Base-by-base conservation (phyloP, 2,113 vertebrate species). In the Stigmatopora argus region DNA sequence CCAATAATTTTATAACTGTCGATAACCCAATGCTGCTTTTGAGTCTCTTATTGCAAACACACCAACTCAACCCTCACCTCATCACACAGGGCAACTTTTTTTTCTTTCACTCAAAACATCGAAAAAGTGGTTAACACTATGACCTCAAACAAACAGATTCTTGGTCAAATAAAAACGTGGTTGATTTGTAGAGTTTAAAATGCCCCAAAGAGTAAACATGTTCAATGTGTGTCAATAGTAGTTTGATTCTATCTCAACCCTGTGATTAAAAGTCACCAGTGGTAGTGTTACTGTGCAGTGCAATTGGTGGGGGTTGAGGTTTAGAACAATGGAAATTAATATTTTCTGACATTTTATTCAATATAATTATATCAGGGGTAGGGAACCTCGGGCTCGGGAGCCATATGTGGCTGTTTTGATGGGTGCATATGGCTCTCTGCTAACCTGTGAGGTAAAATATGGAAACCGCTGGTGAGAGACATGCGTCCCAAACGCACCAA, bases 51-150 rank as follows among this genome's bases (percentile, higher is more conserved):
- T 60, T 73, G 19, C 17, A 15, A 44, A 11, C 14, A 14, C 44
- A n/a, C 63, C 21, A 44, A 53, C 75, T 67, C 9, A 34, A 59
- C 18, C 69, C 46, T 61, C 34, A 67, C 17, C 31, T 13, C n/a
- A 10, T 52, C 49, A 52, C 49, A 52, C n/a, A 19, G 21, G 21
- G 51, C 21, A 7, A 53, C 21, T 4, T 53, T 53, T 23, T 21
- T 53, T 4, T 63, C 23, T 46, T 46, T 59, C 1, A 52, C 4
- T 35, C 47, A 59, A 17, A 15, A n/a, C n/a, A 21, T 52, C 1
- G 7, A 18, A n/a, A 59, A 56, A 31, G 53, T 21, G 51, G 5
- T 53, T 53, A 53, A 4, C 21, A 21, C 12, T 57, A 21, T 57
- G 12, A 8, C 26, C 15, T 15, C 15, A 9, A 23, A 31, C 1